Percentiles rank a stretch among this genome's conserved stretches.
These are phyloP conservation scores for Cettia cetti DNA, from an alignment of 2,113 vertebrate species.

Conservation along the genomic window DNA sequence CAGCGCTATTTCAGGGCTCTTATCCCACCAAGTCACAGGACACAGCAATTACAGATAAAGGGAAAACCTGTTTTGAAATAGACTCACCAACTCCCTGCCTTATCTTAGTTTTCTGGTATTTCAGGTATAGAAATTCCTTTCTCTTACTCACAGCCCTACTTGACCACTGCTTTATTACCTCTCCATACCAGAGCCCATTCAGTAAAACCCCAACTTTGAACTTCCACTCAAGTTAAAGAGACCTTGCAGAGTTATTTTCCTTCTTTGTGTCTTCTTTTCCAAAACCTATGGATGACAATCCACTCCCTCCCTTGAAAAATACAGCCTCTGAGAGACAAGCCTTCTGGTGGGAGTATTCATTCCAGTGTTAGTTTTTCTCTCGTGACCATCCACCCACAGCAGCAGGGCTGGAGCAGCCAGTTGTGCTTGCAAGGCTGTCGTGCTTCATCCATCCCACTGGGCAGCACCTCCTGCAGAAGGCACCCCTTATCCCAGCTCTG, in stretches of 20 bases:
- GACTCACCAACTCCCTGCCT: neutral
- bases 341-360: neutral
- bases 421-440: accelerated
- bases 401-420: accelerated
- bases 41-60: neutral
- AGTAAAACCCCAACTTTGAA: neutral
- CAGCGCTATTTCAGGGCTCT: accelerated
- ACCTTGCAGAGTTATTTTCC: neutral
- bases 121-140: neutral
- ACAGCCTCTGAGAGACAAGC: neutral
- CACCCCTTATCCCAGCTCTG: neutral
- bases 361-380: neutral
- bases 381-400: accelerated
- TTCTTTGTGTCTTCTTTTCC: neutral
- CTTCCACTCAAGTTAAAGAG: neutral
- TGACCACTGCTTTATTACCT: neutral
- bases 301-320: accelerated
- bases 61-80: neutral
- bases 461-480: neutral
- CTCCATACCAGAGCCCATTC: neutral
- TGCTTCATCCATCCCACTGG: accelerated
- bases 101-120: neutral
- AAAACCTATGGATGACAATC: neutral
- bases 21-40: neutral
- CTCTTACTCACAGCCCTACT: neutral